Conservation (phyloP, 2,113 vertebrate genomes). For the Eleginops maclovinus region DNA sequence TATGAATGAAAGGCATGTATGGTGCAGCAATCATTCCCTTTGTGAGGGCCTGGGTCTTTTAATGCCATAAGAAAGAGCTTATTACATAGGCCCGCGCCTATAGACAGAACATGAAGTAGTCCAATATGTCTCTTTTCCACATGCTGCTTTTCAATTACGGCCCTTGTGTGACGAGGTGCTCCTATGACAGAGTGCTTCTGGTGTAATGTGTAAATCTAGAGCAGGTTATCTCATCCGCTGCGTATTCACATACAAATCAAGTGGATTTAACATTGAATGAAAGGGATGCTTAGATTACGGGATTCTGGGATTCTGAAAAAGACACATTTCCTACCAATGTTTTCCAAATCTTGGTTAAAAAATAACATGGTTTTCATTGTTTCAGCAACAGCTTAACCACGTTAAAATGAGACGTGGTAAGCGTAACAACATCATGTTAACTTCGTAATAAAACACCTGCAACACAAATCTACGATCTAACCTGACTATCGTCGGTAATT, state of each 20-base stretch:
- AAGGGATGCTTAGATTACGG: constrained; percentile 4
- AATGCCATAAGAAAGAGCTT: constrained; percentile 63
- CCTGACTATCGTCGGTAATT: constrained; percentile 38
- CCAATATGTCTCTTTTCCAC: constrained; percentile 69
- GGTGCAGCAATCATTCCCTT: constrained; percentile 72
- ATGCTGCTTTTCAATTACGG: constrained; percentile 67
- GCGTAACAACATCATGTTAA: neutral
- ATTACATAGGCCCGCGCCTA: constrained; percentile 53
- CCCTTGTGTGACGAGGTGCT: constrained; percentile 66
- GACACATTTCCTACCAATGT: constrained; percentile 15
- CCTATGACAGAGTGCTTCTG: constrained; percentile 61
- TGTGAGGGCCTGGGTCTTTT: constrained; percentile 52
- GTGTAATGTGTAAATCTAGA: constrained; percentile 72
- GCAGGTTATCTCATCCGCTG: constrained; percentile 74
- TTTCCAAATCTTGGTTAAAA: neutral
- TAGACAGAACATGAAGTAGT: constrained; percentile 39
- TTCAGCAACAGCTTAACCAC: neutral
- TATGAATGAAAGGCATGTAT: constrained; percentile 68
- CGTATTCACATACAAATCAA: constrained; percentile 9
- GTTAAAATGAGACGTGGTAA: neutral
- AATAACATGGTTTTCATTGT: neutral
- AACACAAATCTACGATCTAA: neutral
- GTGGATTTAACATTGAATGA: constrained; percentile 45
- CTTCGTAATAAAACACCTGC: constrained; percentile 19
- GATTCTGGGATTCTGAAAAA: constrained; percentile 20